A percentile compares a stretch with the other conserved stretches of the same genome.
Conservation (phyloP, 2,113 vertebrate genomes). For the Uropsilus gracilis region DNA sequence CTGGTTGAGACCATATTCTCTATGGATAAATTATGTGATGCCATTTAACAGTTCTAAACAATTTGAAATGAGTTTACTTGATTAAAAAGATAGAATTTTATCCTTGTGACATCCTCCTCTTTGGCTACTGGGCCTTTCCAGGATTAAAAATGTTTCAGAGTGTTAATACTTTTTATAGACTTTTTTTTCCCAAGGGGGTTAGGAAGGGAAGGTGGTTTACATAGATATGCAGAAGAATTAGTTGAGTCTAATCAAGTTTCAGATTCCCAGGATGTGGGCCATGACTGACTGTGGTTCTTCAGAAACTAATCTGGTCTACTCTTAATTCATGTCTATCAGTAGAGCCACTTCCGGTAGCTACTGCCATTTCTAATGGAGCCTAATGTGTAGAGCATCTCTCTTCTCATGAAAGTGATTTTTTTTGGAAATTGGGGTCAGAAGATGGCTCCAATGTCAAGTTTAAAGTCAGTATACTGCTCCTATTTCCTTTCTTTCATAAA, state of each 20-base stretch:
- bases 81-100: constrained; percentile 82
- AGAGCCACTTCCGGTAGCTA: background rate
- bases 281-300: background rate
- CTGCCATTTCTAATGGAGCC: background rate
- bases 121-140: constrained; percentile 75
- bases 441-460: background rate
- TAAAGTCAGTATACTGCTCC: background rate
- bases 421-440: background rate
- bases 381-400: background rate
- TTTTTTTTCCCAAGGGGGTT: constrained; percentile 43
- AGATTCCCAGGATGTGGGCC: background rate
- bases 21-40: constrained; percentile 76
- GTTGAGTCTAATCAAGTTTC: background rate
- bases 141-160: constrained; percentile 81
- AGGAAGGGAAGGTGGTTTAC: background rate
- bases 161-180: constrained; percentile 63
- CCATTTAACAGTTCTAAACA: constrained; percentile 76
- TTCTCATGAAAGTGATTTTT: background rate
- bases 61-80: constrained; percentile 78
- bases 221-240: background rate
- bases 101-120: constrained; percentile 77
- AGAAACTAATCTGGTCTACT: background rate
- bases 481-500: background rate
- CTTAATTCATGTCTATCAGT: background rate
- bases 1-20: constrained; percentile 61